phyloP scores from a whole-genome alignment of 2,113 vertebrate species.

The Gnathonemus echidnorhynchus region DNA sequence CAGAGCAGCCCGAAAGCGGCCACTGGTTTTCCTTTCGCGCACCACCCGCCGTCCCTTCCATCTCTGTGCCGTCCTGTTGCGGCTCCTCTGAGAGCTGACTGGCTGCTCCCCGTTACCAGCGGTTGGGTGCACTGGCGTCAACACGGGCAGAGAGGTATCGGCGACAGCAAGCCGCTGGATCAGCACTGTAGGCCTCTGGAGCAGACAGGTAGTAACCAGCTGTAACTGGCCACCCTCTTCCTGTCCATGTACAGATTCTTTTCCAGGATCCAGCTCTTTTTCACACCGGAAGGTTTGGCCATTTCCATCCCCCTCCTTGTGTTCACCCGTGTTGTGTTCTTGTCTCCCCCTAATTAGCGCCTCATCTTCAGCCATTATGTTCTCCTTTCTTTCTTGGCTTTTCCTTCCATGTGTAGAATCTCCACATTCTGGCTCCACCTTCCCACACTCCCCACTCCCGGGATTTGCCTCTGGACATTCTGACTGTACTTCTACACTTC shows the following conservation, averaged over 20 bases:
- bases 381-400: not conserved
- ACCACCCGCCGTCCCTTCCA: not conserved
- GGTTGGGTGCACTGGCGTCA: not conserved
- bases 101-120: not conserved
- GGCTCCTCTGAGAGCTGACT: not conserved
- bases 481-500: not conserved
- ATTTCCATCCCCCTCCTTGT: not conserved
- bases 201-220: constrained; percentile 13
- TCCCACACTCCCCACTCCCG: not conserved
- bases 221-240: not conserved
- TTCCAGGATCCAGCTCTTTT: not conserved
- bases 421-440: not conserved
- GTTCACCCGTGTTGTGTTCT: not conserved
- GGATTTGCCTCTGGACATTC: not conserved
- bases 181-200: not conserved
- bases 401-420: not conserved
- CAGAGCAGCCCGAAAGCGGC: not conserved
- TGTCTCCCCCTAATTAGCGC: not conserved
- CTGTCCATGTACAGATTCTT: not conserved
- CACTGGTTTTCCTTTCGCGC: not conserved
- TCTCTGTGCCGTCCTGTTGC: not conserved
- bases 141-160: not conserved
- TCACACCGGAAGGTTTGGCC: not conserved
- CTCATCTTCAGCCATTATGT: not conserved
- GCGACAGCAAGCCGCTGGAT: constrained; percentile 11